Percentiles rank a stretch among this genome's conserved stretches.
Conservation (phyloP, 1,140 invertebrate genomes). For the Tachypleus tridentatus region DNA sequence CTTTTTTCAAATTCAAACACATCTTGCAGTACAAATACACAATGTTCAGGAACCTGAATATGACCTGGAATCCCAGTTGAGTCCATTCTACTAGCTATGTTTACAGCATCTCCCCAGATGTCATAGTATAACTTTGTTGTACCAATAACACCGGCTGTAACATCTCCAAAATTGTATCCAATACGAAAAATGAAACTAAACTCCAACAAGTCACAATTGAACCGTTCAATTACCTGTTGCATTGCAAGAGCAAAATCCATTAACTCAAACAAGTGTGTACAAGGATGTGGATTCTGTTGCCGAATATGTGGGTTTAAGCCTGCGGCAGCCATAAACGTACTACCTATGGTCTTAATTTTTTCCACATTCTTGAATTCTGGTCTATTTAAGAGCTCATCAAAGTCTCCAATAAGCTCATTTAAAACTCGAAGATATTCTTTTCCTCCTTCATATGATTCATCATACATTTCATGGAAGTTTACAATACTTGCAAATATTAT, state of each 20-base stretch:
- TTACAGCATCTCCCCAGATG: slow-evolving; percentile 97
- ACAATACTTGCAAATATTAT: slow-evolving; percentile 92
- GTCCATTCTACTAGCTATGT: slow-evolving; percentile 88
- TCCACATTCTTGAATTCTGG: slow-evolving; percentile 77
- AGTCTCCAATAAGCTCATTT: slow-evolving; percentile 88
- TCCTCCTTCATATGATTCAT: slow-evolving; percentile 84
- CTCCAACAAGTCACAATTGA: slow-evolving; percentile 73
- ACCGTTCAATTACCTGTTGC: slow-evolving; percentile 70
- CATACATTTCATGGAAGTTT: slow-evolving; percentile 92
- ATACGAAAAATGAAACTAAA: slow-evolving; percentile 81
- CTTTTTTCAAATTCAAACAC: slow-evolving; percentile 63
- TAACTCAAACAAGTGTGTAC: slow-evolving; percentile 69
- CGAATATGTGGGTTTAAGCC: slow-evolving; percentile 66
- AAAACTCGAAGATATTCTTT: slow-evolving; percentile 86
- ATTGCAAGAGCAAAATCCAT: slow-evolving; percentile 80
- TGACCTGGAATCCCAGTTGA: slow-evolving; percentile 72
- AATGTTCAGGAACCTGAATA: slow-evolving; percentile 72
- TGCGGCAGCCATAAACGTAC: slow-evolving; percentile 94
- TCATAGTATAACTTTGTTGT: slow-evolving; percentile 93
- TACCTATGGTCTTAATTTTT: slow-evolving; percentile 97
- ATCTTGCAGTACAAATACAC: slow-evolving; percentile 50
- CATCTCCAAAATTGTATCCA: slow-evolving; percentile 59
- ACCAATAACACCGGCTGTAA: slow-evolving; percentile 90
- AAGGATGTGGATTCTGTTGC: slow-evolving; percentile 42
- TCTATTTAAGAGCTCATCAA: slow-evolving; percentile 72